Evolutionary conservation across 2,797 vertebrate species (phyloP).

Genomic region (Smutsia gigantea): DNA sequence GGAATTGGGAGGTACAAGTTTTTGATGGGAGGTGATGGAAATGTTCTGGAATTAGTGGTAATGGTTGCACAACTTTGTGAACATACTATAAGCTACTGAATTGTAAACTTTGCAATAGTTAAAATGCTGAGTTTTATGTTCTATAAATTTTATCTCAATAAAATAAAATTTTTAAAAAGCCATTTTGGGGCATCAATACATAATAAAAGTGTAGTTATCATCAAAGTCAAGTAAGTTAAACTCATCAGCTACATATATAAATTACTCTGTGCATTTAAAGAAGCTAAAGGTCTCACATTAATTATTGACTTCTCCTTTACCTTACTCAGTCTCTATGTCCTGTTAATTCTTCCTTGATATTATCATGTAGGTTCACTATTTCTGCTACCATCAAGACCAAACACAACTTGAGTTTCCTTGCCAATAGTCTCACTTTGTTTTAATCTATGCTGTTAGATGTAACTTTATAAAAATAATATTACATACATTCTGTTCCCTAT

Average conservation of each 20-base stretch:
- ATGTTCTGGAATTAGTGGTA: not conserved
- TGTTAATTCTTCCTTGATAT: conserved; percentile 12
- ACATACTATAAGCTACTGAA: not conserved
- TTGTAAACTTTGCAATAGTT: not conserved
- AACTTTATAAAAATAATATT: conserved; percentile 32
- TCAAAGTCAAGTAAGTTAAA: not conserved
- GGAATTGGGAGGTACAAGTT: not conserved
- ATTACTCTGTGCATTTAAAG: not conserved
- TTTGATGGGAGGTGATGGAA: not conserved
- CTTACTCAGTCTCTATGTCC: not conserved
- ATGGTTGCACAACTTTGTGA: not conserved
- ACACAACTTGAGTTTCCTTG: not conserved
- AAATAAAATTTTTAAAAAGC: not conserved
- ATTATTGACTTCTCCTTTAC: conserved; percentile 16
- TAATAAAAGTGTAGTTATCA: not conserved
- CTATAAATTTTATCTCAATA: not conserved
- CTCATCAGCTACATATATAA: not conserved
- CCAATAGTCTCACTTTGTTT: conserved; percentile 47
- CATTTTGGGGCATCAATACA: not conserved
- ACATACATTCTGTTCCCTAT: conserved; percentile 1
- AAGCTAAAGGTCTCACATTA: not conserved
- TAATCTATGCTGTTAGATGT: conserved; percentile 29
- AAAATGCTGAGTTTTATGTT: not conserved
- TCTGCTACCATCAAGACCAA: not conserved
- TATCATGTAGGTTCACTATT: not conserved